Conservation (phyloP, 2,888 invertebrate genomes). For the Xestoiulus laeticollis region DNA sequence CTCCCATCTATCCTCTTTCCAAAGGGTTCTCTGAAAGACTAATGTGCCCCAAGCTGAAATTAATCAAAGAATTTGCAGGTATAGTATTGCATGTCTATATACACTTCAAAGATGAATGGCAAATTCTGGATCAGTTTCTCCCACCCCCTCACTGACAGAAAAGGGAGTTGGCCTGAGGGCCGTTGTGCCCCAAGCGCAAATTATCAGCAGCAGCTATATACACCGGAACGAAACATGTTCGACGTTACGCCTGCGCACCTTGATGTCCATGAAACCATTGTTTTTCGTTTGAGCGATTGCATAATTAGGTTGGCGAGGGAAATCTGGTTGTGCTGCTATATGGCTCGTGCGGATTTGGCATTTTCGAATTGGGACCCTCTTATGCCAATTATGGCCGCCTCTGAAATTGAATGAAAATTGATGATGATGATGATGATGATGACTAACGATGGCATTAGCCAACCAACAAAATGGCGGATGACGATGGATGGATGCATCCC, state of each 20-base stretch:
- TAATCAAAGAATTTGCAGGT: no score
- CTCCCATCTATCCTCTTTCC: no score
- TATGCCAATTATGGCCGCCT: neutral
- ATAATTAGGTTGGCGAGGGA: neutral
- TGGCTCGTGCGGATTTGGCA: neutral
- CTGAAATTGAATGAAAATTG: slow-evolving; percentile 1
- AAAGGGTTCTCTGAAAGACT: no score
- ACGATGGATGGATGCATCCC: neutral
- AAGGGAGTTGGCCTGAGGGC: neutral
- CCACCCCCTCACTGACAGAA: neutral
- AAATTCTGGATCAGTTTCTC: no score
- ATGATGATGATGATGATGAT: neutral
- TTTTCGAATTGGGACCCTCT: neutral
- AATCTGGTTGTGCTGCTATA: neutral
- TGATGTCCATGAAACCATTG: neutral
- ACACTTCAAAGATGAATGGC: no score
- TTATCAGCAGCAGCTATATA: neutral
- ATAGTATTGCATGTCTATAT: no score
- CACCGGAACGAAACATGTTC: neutral
- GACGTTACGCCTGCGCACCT: neutral
- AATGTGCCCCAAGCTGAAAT: no score
- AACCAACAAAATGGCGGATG: neutral
- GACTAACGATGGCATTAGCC: neutral
- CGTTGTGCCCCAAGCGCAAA: neutral
- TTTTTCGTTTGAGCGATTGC: neutral